Evolutionary conservation across 2,113 vertebrate genomes (phyloP), one percentile per base, ranked within the genome.

Genomic region (Hiodon alosoides): DNA sequence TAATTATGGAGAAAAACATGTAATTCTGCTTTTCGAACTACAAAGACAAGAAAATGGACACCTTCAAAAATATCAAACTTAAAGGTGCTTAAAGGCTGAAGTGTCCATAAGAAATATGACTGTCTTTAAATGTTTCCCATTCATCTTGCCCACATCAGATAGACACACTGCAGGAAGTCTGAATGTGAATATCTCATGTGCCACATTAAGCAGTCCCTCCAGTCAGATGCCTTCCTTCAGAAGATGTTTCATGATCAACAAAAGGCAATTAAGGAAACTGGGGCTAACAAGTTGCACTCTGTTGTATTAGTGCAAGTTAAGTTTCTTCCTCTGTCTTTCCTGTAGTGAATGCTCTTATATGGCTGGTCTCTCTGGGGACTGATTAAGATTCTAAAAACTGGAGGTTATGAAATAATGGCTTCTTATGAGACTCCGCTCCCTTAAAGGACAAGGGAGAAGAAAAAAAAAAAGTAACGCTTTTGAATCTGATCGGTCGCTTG

Each of bases 321-420:
- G 57, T 67, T 59, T n/a, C 47, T 17, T 50, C 54, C 51, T 53
- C 31, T 67, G 46, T 68, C 13, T 75, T 50, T 4, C 5, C 8
- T 59, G 31, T 46, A 50, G 65, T 67, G 48, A 47, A 66, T 48
- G 7, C 47, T 67, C 13, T 74, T 66, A 74, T 74, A n/a, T 55
- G 46, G 52, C 3, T 17, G 46, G 46, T 67, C 13, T 75, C 73
- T 46, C 73, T 2, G 3, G 73, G 57, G 73, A 48, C 73, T 75
- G 64, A 68, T 75, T 75, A 75, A 67, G 64, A 68, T 51, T 67
- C 53, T 58, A 58, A 67, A 31, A 59, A 75, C 73, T 67, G 73
- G 73, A 67, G 73, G 73, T 75, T 67, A 68, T 58, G 65, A 60
- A 66, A 68, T 68, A 68, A 67, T 68, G 65, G 65, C 17, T 67